These are phyloP conservation scores for Ypsolopha sequella DNA, from an alignment of 2,888 invertebrate genomes.

Conservation along the genomic window DNA sequence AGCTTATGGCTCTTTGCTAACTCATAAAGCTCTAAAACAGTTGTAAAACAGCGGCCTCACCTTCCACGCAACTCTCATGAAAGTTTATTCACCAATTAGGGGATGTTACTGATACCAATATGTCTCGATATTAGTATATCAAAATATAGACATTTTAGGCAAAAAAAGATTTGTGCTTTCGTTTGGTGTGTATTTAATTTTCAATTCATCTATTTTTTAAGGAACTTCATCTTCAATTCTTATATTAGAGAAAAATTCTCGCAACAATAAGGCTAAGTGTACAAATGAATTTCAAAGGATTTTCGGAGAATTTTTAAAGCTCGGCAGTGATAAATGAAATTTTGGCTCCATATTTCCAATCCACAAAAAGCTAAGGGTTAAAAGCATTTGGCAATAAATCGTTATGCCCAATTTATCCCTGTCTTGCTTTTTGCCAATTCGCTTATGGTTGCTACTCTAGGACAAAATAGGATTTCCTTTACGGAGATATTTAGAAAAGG, in stretches of 20 bases:
- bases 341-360: conserved; percentile 26
- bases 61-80: conserved; percentile 7
- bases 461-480: conserved; percentile 42
- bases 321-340: conserved; percentile 31
- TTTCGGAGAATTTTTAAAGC: background rate
- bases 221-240: too few relatives aligned
- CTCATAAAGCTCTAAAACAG: conserved; percentile 31
- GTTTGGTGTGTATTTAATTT: too few relatives aligned
- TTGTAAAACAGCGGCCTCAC: conserved; percentile 21
- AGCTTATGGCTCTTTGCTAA: conserved; percentile 34
- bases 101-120: background rate
- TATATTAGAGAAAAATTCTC: too few relatives aligned
- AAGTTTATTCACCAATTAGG: conserved; percentile 10
- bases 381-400: conserved; percentile 67
- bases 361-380: conserved; percentile 42
- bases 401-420: conserved; percentile 54
- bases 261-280: too few relatives aligned
- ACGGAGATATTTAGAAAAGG: conserved; percentile 32
- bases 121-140: too few relatives aligned
- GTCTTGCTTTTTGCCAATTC: conserved; percentile 41
- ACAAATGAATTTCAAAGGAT: too few relatives aligned
- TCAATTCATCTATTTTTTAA: too few relatives aligned
- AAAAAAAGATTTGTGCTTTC: too few relatives aligned
- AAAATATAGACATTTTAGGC: too few relatives aligned
- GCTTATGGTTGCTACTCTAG: conserved; percentile 44